Conservation (phyloP, 2,797 vertebrate species). For the Accipiter badius region DNA sequence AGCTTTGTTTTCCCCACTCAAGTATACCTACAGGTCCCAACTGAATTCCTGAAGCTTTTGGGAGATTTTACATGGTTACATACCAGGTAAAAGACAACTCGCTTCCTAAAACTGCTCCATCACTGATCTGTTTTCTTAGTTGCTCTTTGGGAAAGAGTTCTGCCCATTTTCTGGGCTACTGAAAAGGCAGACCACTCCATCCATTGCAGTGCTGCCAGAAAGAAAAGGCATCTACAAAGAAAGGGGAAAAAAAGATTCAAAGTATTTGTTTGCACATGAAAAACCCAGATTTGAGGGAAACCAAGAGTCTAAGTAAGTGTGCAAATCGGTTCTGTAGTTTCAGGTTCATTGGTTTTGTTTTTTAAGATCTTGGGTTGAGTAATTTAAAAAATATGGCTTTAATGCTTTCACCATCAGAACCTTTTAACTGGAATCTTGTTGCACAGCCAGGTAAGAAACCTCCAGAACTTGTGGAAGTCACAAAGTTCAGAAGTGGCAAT, state of each 20-base stretch:
- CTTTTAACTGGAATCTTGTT: background rate
- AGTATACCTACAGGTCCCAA: background rate
- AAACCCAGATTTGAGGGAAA: background rate
- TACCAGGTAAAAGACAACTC: background rate
- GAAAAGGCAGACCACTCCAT: background rate
- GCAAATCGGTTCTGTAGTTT: background rate
- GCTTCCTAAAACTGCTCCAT: background rate
- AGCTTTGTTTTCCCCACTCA: background rate
- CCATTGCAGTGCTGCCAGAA: background rate
- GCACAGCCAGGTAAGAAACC: background rate
- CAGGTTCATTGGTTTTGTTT: background rate
- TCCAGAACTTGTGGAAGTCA: background rate
- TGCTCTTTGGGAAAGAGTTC: background rate
- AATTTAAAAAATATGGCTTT: background rate
- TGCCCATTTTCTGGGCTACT: background rate
- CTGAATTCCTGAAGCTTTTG: background rate
- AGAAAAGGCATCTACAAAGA: background rate
- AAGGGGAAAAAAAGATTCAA: background rate
- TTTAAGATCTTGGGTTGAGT: background rate
- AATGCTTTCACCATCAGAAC: background rate
- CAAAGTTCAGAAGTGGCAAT: background rate
- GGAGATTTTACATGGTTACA: background rate
- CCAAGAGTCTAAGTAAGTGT: background rate
- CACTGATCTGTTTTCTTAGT: background rate
- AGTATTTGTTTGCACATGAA: background rate